phyloP scores from a whole-genome alignment of 37 sponge, comb jelly and placozoan species.

The Lycopodina hypogea region DNA sequence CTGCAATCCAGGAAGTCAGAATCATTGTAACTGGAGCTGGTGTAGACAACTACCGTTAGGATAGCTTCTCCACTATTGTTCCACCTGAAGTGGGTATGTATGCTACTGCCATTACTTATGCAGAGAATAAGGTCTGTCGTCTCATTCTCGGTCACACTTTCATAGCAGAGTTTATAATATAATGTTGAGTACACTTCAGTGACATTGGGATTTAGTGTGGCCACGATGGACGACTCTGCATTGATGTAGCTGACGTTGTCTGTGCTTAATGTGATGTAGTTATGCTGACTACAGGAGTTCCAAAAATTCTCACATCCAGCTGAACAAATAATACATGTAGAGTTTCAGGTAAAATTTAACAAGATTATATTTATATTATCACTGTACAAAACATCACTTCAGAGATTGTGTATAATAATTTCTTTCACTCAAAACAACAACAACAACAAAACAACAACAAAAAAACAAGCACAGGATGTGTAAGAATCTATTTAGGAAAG shows the following conservation, averaged over 20 bases:
- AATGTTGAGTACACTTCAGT: background rate
- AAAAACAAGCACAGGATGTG: too few relatives aligned
- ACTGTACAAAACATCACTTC: too few relatives aligned
- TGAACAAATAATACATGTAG: too few relatives aligned
- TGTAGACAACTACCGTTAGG: constrained; percentile 17
- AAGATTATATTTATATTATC: too few relatives aligned
- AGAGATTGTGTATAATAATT: too few relatives aligned
- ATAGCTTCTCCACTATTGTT: background rate
- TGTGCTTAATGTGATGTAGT: background rate
- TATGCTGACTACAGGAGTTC: background rate
- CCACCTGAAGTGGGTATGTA: constrained; percentile 5
- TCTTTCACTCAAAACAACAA: too few relatives aligned
- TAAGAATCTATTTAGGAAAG: too few relatives aligned
- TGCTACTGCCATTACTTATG: background rate
- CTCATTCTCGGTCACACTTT: background rate
- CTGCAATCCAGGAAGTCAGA: constrained; percentile 6
- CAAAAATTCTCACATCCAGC: too few relatives aligned
- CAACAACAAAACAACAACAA: background rate
- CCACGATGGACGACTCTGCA: background rate
- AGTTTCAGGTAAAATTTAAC: too few relatives aligned
- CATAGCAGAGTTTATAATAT: constrained; percentile 6
- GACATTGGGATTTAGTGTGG: constrained; percentile 1
- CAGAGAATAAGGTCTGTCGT: background rate
- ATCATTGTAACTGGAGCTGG: constrained; percentile 7
- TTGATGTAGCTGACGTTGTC: background rate